phyloP scores from a whole-genome alignment of 2,888 invertebrate species.

The Bedellia somnulentella region DNA sequence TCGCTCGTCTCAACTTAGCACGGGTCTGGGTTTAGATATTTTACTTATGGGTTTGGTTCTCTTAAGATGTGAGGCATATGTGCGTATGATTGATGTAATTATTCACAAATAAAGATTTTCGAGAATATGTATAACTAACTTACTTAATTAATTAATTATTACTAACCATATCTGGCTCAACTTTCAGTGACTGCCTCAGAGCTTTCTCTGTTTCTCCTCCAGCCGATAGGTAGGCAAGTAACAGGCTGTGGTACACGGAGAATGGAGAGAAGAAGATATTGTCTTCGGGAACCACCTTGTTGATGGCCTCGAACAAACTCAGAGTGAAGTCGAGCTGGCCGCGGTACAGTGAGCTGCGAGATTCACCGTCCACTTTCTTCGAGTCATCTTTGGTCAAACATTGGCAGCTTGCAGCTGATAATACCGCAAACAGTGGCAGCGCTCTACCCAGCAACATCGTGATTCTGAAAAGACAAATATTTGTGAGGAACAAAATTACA shows the following conservation, averaged over 20 bases:
- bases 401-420: slow-evolving; percentile 30
- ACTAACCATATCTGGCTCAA: slow-evolving; percentile 56
- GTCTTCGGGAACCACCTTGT: slow-evolving; percentile 65
- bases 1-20: too few species aligned
- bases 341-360: slow-evolving; percentile 29
- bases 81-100: too few species aligned
- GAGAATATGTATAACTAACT: too few species aligned
- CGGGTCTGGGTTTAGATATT: too few species aligned
- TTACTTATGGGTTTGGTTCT: too few species aligned
- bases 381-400: slow-evolving; percentile 48
- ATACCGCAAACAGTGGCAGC: slow-evolving; percentile 18
- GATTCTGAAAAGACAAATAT: slow-evolving; percentile 14
- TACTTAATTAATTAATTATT: too few species aligned
- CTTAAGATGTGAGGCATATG: too few species aligned
- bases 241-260: slow-evolving; percentile 79
- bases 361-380: slow-evolving; percentile 41
- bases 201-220: slow-evolving; percentile 69
- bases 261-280: slow-evolving; percentile 89
- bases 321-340: slow-evolving; percentile 71
- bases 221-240: slow-evolving; percentile 78
- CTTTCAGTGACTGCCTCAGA: slow-evolving; percentile 63
- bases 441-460: slow-evolving; percentile 29
- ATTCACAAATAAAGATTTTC: too few species aligned
- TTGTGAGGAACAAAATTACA: too few species aligned
- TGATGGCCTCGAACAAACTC: slow-evolving; percentile 68